Conservation (phyloP, 2,888 invertebrate genomes). For the Caenorhabditis virilis region DNA sequence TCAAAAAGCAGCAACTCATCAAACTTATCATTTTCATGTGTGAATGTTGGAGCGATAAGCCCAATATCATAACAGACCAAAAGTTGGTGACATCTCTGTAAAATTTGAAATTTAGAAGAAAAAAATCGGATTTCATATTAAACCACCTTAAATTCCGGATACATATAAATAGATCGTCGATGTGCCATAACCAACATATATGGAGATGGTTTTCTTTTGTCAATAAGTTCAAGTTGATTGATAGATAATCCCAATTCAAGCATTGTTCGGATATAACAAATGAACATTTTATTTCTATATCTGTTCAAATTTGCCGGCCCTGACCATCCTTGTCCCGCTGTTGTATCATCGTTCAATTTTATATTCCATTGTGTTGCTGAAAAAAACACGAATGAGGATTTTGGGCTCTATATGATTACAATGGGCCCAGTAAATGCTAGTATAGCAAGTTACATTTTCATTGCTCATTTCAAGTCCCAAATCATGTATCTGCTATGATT, state of each 20-base stretch:
- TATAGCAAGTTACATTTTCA: too few relatives aligned
- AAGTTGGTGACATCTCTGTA: conserved; percentile 40
- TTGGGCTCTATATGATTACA: too few relatives aligned
- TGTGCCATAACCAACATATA: conserved; percentile 47
- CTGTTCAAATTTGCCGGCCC: conserved; percentile 41
- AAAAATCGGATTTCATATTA: background rate
- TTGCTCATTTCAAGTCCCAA: too few relatives aligned
- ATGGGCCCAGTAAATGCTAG: too few relatives aligned
- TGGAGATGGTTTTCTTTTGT: conserved; percentile 43
- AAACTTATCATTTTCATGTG: conserved; percentile 45
- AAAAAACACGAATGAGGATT: too few relatives aligned
- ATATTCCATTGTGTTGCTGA: conserved; percentile 42
- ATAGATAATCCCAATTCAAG: conserved; percentile 33
- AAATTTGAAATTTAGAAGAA: conserved; percentile 2
- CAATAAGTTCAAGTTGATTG: conserved; percentile 33
- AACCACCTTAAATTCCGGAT: conserved; percentile 47
- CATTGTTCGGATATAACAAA: conserved; percentile 42
- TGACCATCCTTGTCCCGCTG: conserved; percentile 43
- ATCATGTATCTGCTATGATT: too few relatives aligned
- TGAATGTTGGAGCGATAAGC: conserved; percentile 39
- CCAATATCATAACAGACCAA: conserved; percentile 49
- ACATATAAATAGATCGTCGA: conserved; percentile 45
- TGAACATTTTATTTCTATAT: conserved; percentile 45
- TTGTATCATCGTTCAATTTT: conserved; percentile 33
- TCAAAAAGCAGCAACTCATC: conserved; percentile 30